Base-by-base conservation (phyloP, 2,113 vertebrate species). In the Pipa parva region DNA sequence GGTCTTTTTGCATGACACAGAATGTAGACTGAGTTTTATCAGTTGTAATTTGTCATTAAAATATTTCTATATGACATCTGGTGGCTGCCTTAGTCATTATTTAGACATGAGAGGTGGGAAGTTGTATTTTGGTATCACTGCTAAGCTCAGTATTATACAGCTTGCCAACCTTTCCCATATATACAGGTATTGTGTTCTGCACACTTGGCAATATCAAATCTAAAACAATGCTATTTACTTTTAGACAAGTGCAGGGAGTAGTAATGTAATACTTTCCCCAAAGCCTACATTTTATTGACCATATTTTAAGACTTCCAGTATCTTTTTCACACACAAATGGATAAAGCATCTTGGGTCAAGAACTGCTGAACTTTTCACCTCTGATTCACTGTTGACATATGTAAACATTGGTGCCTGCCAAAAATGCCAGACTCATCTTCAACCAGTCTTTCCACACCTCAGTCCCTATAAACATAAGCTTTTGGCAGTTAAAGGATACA, bases 11-110 rank as follows among this genome's bases (percentile, higher is more conserved):
- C 91, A 94, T 92, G 92, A 87, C 52, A 85, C 89, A 74, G 84
- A 75, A 85, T 81, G 86, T 85, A 83, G 78, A 89, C 93, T 94
- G 95, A 97, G 92, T 95, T 97, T 90, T 96, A 94, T 96, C 94
- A 95, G 93, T 94, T 87, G 77, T 83, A 22, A 69, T 81, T 78
- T 84, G 84, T 89, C 82, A 86, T 71, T 61, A 20, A 81, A 78
- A 74, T 71, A 73, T 60, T 79, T 67, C 80, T 42, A 42, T 42
- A 17, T 15, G 11, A 42, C 12, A 31, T 31, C 5, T 31, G 10
- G 5, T 31, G 29, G 5, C 29, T 31, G 5, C 29, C n/a, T n/a
- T n/a, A n/a, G n/a, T n/a, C n/a, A n/a, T n/a, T n/a, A n/a, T n/a
- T n/a, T n/a, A n/a, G n/a, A n/a, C n/a, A n/a, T n/a, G n/a, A n/a